Conservation (phyloP, 1,140 invertebrate species). For the Oncopodura yosiiana region DNA sequence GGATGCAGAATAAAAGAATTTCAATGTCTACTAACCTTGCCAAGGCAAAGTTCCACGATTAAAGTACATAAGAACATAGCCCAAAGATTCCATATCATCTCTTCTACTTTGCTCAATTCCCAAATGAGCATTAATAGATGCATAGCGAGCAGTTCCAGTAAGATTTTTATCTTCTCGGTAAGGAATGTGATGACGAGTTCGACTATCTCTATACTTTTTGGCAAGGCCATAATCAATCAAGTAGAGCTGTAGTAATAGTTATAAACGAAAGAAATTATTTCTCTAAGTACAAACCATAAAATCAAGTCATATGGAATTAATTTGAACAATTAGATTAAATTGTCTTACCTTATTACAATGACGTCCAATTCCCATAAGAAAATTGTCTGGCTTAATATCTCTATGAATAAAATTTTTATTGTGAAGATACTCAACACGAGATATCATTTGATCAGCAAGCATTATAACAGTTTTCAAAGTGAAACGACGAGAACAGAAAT, state of each 20-base stretch:
- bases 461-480: slow-evolving; percentile 95
- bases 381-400: slow-evolving; percentile 93
- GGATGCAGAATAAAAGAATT: no score
- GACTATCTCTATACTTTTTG: slow-evolving; percentile 85
- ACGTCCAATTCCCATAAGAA: slow-evolving; percentile 91
- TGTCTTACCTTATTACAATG: slow-evolving; percentile 75
- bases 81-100: slow-evolving; percentile 92
- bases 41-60: slow-evolving; percentile 82
- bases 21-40: no score
- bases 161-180: slow-evolving; percentile 96
- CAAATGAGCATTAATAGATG: slow-evolving; percentile 91
- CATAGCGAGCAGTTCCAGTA: slow-evolving; percentile 91
- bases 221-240: slow-evolving; percentile 95
- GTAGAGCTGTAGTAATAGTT: slow-evolving; percentile 54
- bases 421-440: slow-evolving; percentile 86
- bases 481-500: slow-evolving; percentile 89
- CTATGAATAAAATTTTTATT: slow-evolving; percentile 93
- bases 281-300: not conserved
- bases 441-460: slow-evolving; percentile 88
- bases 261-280: not conserved
- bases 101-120: slow-evolving; percentile 81
- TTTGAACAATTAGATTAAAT: not conserved
- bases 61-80: slow-evolving; percentile 95
- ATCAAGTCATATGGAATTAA: not conserved
- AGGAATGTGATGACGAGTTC: slow-evolving; percentile 73